A percentile compares a stretch with the other conserved stretches of the same genome.
phyloP scores from a whole-genome alignment of 2,797 vertebrate species.

The Sebastes minor region DNA sequence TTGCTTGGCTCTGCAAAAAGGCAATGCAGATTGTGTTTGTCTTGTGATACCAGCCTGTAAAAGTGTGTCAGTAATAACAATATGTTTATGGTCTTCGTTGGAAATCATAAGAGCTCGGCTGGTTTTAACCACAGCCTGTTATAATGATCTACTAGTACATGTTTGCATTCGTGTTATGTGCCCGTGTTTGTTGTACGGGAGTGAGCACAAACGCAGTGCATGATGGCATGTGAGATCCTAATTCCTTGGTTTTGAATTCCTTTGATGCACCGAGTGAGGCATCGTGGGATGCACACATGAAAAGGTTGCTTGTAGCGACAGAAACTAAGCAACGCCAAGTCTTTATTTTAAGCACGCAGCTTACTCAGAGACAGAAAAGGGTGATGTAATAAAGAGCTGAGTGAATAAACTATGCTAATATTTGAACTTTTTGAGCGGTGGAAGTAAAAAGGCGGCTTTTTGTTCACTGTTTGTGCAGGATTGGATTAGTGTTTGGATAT shows the following conservation, averaged over 20 bases:
- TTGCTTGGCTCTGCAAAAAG: not conserved
- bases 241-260: conserved; percentile 33
- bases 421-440: not conserved
- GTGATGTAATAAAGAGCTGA: not conserved
- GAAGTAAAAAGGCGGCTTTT: not conserved
- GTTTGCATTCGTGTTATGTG: not conserved
- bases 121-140: not conserved
- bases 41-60: not conserved
- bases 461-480: not conserved
- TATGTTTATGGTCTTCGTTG: not conserved
- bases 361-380: not conserved
- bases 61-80: not conserved
- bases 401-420: not conserved
- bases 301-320: conserved; percentile 48
- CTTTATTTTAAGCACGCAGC: conserved; percentile 21
- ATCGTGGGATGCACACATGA: conserved; percentile 10
- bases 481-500: not conserved
- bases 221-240: conserved; percentile 7
- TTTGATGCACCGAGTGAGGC: conserved; percentile 26
- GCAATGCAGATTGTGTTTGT: not conserved
- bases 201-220: not conserved
- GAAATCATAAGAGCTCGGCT: not conserved
- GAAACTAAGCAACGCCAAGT: conserved; percentile 42
- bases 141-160: not conserved
- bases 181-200: not conserved